These are phyloP conservation scores for Enteromius treurensis DNA, from an alignment of 2,797 vertebrate genomes.

Conservation along the genomic window DNA sequence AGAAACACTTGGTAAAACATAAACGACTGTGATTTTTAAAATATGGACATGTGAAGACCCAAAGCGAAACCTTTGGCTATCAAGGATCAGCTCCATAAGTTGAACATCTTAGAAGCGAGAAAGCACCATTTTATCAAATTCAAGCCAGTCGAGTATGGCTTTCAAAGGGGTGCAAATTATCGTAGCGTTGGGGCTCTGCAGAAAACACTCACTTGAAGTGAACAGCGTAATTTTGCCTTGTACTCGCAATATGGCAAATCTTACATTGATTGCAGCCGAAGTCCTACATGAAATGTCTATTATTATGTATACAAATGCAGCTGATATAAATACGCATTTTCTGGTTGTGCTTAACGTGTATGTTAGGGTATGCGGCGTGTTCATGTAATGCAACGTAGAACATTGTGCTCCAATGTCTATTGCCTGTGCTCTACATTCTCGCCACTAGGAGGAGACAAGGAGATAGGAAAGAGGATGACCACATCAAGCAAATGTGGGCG, in stretches of 20 bases:
- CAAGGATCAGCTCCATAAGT: conserved; percentile 13
- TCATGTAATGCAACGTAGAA: conserved; percentile 39
- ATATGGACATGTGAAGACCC: background rate
- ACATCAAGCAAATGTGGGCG: conserved; percentile 53
- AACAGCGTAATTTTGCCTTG: conserved; percentile 23
- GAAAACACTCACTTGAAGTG: conserved; percentile 20
- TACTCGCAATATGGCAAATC: conserved; percentile 12
- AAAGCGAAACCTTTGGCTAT: conserved; percentile 36
- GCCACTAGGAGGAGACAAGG: conserved; percentile 71
- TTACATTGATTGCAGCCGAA: conserved; percentile 7
- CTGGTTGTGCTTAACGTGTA: conserved; percentile 70
- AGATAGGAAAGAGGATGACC: conserved; percentile 53
- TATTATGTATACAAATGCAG: conserved; percentile 48
- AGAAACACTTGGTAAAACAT: conserved; percentile 4
- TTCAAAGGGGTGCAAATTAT: conserved; percentile 42
- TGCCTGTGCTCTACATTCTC: conserved; percentile 72
- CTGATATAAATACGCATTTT: conserved; percentile 56
- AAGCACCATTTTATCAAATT: conserved; percentile 28
- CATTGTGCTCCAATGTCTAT: conserved; percentile 44
- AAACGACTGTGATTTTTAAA: background rate
- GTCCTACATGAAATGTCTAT: conserved; percentile 28
- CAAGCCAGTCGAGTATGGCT: conserved; percentile 43
- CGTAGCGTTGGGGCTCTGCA: background rate
- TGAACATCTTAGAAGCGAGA: conserved; percentile 27
- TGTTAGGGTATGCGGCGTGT: conserved; percentile 52